phyloP scores from a whole-genome alignment of 1,140 invertebrate species.

The Lasioglossum baleicum region DNA sequence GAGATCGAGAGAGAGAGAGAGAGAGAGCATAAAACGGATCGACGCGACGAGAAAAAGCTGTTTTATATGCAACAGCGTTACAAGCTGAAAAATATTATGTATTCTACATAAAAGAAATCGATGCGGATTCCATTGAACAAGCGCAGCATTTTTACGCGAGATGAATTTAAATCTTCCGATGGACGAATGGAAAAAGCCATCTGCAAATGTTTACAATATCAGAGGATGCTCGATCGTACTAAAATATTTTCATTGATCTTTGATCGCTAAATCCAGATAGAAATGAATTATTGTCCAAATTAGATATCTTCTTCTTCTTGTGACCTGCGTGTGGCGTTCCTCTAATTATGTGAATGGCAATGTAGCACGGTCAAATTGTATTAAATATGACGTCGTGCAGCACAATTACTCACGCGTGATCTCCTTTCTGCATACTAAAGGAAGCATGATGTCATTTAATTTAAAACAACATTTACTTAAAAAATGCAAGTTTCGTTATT shows the following conservation, averaged over 20 bases:
- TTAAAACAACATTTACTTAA: too few species aligned
- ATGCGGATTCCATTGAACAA: not conserved
- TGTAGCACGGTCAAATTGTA: constrained; percentile 16
- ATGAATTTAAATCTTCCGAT: not conserved
- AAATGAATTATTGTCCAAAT: too few species aligned
- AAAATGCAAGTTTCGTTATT: not conserved
- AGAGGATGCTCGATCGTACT: not conserved
- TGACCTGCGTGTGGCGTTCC: not conserved
- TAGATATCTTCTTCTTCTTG: not conserved
- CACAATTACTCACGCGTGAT: not conserved
- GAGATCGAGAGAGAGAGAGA: not conserved
- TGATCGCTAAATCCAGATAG: too few species aligned
- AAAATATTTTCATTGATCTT: not conserved
- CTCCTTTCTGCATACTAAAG: not conserved
- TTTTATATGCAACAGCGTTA: not conserved
- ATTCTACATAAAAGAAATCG: too few species aligned
- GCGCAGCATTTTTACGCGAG: not conserved
- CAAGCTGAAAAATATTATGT: too few species aligned
- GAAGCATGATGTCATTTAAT: not conserved
- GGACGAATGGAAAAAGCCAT: not conserved
- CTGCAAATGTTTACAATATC: constrained; percentile 25
- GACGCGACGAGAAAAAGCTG: not conserved
- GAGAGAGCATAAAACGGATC: not conserved
- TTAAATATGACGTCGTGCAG: not conserved
- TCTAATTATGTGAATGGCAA: constrained; percentile 49